phyloP scores from a whole-genome alignment of 1,140 invertebrate genomes.

The Lepidurus arcticus region DNA sequence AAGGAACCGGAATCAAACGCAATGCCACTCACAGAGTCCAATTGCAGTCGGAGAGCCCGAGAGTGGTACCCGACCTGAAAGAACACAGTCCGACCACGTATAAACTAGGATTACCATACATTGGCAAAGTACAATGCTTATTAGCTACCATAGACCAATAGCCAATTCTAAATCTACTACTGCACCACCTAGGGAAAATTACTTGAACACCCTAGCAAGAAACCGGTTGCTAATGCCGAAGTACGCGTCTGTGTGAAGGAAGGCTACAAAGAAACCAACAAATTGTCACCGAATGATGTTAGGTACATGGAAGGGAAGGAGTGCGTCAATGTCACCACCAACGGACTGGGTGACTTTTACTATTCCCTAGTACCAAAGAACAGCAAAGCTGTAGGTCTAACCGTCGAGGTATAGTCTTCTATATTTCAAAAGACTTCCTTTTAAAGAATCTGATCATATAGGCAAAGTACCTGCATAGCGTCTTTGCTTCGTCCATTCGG shows the following conservation, averaged over 20 bases:
- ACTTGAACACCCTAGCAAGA: slow-evolving; percentile 39
- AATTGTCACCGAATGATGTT: too few relatives aligned
- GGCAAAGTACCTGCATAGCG: neutral
- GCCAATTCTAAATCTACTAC: neutral
- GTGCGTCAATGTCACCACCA: slow-evolving; percentile 33
- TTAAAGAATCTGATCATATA: neutral
- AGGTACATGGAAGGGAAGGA: too few relatives aligned
- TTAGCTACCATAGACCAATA: neutral
- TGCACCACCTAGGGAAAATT: neutral
- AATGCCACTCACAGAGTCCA: slow-evolving; percentile 53
- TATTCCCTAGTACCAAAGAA: slow-evolving; percentile 36
- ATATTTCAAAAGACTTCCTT: too few relatives aligned
- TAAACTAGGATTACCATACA: slow-evolving; percentile 58
- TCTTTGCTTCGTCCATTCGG: too few relatives aligned
- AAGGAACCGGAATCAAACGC: slow-evolving; percentile 55
- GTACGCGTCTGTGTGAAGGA: slow-evolving; percentile 39
- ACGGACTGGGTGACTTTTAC: slow-evolving; percentile 40
- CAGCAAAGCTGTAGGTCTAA: slow-evolving; percentile 2
- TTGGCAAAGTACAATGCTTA: slow-evolving; percentile 54
- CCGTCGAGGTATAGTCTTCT: too few relatives aligned
- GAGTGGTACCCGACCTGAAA: slow-evolving; percentile 46
- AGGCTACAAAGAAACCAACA: slow-evolving; percentile 35
- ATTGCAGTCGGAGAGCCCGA: slow-evolving; percentile 50
- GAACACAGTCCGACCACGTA: slow-evolving; percentile 51
- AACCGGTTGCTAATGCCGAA: slow-evolving; percentile 40